Percentiles rank a stretch among this genome's conserved stretches.
phyloP scores from a whole-genome alignment of 2,888 invertebrate species.

The Ischnura elegans region DNA sequence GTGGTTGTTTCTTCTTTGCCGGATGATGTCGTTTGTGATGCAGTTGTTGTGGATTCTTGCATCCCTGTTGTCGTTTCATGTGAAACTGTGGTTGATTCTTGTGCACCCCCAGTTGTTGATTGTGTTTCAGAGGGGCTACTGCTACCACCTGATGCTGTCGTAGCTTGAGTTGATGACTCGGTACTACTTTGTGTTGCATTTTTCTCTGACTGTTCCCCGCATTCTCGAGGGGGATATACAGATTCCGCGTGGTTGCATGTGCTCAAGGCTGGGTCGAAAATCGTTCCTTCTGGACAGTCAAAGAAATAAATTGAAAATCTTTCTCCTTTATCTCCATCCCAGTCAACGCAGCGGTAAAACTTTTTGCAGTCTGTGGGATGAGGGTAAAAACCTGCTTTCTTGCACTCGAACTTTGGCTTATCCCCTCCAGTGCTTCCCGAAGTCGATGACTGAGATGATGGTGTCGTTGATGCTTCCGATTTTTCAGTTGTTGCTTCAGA shows the following conservation, averaged over 20 bases:
- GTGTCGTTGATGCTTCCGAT: constrained; percentile 67
- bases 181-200: constrained; percentile 68
- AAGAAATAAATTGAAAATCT: constrained; percentile 84
- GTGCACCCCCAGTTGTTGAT: constrained; percentile 65
- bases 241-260: constrained; percentile 85
- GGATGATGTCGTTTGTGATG: constrained; percentile 56
- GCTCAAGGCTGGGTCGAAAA: constrained; percentile 84
- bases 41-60: constrained; percentile 71
- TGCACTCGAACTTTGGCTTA: constrained; percentile 78
- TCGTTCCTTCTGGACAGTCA: constrained; percentile 85
- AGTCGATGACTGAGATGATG: constrained; percentile 67
- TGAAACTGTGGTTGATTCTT: constrained; percentile 69
- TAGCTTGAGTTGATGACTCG: constrained; percentile 66
- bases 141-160: background rate
- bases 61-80: constrained; percentile 70
- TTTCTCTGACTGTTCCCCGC: constrained; percentile 70
- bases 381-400: constrained; percentile 85
- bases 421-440: constrained; percentile 59
- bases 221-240: constrained; percentile 80
- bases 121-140: constrained; percentile 72
- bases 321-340: constrained; percentile 79
- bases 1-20: constrained; percentile 67
- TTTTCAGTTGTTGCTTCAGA: constrained; percentile 57
- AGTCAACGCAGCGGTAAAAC: constrained; percentile 88
- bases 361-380: constrained; percentile 85